These are phyloP conservation scores for Taphrorychus bicolor DNA, from an alignment of 2,888 invertebrate genomes.

Conservation along the genomic window DNA sequence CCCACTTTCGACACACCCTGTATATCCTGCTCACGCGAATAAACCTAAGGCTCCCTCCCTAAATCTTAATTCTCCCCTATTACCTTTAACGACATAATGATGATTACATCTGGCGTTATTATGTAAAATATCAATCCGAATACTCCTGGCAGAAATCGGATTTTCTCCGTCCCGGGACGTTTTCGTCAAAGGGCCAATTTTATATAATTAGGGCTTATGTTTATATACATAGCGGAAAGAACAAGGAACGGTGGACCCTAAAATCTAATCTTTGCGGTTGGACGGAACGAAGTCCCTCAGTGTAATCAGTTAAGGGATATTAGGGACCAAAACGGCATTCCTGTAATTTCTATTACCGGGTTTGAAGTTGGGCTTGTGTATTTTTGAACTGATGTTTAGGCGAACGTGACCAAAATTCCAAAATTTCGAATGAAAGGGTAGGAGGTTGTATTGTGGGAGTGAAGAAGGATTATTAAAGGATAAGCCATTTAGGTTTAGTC, in stretches of 20 bases:
- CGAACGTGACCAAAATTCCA: neutral
- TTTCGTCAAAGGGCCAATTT: constrained; percentile 35
- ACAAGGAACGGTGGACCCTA: constrained; percentile 23
- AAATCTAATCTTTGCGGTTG: constrained; percentile 40
- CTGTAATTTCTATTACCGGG: constrained; percentile 21
- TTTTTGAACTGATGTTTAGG: constrained; percentile 15
- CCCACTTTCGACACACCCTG: neutral
- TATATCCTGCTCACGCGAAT: neutral
- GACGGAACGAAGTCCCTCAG: constrained; percentile 31
- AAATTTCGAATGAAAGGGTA: no score
- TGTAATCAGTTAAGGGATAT: constrained; percentile 33
- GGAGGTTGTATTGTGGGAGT: no score
- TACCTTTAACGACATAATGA: constrained; percentile 11
- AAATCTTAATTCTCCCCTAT: constrained; percentile 3
- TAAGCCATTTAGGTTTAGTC: no score
- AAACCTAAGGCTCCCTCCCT: neutral
- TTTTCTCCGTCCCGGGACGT: constrained; percentile 18
- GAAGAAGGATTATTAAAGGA: no score
- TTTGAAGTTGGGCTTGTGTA: constrained; percentile 21
- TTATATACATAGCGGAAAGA: constrained; percentile 10
- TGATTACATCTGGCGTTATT: constrained; percentile 27
- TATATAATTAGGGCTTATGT: constrained; percentile 36
- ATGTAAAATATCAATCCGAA: constrained; percentile 25
- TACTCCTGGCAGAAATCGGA: constrained; percentile 18
- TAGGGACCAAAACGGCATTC: constrained; percentile 21